phyloP scores from a whole-genome alignment of 2,797 vertebrate species.

The Gymnopithys bicolor region DNA sequence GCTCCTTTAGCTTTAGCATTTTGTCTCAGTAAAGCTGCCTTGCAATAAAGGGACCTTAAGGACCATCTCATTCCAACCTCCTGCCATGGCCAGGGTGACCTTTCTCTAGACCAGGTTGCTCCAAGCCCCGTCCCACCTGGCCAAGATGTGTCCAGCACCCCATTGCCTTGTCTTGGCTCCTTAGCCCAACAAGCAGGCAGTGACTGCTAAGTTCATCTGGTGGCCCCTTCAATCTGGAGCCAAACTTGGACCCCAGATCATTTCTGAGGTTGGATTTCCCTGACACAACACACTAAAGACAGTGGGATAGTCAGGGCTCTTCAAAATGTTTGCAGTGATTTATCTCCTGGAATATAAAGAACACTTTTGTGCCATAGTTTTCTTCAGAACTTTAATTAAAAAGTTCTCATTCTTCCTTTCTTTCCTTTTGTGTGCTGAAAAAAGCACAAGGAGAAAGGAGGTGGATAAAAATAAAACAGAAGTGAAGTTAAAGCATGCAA shows the following conservation, averaged over 20 bases:
- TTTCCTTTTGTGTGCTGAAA: slow-evolving; percentile 6
- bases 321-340: slow-evolving; percentile 7
- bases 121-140: background rate
- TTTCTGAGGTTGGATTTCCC: background rate
- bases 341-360: slow-evolving; percentile 10
- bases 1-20: background rate
- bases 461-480: slow-evolving; percentile 58
- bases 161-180: background rate
- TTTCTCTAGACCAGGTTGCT: background rate
- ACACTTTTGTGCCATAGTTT: background rate
- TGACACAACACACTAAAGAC: fast-evolving
- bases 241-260: background rate
- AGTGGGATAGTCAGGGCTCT: background rate
- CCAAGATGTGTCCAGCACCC: background rate
- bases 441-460: background rate
- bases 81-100: background rate
- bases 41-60: background rate
- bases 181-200: background rate
- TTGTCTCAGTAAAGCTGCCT: background rate
- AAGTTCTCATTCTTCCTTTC: slow-evolving; percentile 16
- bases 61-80: background rate
- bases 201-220: background rate
- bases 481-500: slow-evolving; percentile 24
- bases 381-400: slow-evolving; percentile 49
- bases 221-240: background rate